A percentile compares a stretch with the other conserved stretches of the same genome.
phyloP scores from a whole-genome alignment of 2,888 invertebrate genomes.

The Ganaspis brasiliensis region DNA sequence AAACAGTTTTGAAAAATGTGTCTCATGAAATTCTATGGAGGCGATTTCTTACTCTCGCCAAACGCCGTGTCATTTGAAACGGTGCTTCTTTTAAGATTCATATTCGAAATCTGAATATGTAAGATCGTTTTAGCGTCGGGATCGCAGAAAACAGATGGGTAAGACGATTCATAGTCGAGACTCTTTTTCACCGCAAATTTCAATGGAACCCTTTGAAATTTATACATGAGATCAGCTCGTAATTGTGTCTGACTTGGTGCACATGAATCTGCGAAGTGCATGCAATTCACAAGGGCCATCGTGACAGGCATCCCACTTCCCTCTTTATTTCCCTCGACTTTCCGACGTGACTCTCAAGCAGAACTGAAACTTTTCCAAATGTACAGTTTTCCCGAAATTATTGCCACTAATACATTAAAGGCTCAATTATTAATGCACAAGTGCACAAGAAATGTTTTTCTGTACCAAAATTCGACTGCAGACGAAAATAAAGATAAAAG shows the following conservation, averaged over 20 bases:
- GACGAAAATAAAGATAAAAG: too few species aligned
- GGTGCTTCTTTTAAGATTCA: conserved; percentile 27
- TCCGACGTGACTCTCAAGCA: background rate
- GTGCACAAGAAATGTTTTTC: too few species aligned
- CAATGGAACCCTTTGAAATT: background rate
- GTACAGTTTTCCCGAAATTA: background rate
- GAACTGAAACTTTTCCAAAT: background rate
- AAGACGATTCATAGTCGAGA: background rate
- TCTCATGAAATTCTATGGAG: conserved; percentile 42
- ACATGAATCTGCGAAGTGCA: conserved; percentile 25
- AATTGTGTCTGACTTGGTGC: conserved; percentile 31
- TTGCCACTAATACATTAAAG: too few species aligned
- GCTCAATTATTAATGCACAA: too few species aligned
- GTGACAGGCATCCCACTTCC: conserved; percentile 7
- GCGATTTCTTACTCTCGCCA: conserved; percentile 12
- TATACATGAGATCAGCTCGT: conserved; percentile 25
- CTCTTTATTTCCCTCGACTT: conserved; percentile 31
- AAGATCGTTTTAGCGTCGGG: conserved; percentile 23
- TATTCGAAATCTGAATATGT: conserved; percentile 11
- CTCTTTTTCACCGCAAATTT: conserved; percentile 10
- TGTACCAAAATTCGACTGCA: too few species aligned
- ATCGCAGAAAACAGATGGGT: background rate
- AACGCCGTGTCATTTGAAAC: conserved; percentile 18
- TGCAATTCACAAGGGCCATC: conserved; percentile 37
- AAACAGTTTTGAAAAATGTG: conserved; percentile 37